These are phyloP conservation scores for Lepeophtheirus salmonis DNA, from an alignment of 1,140 invertebrate species.

Conservation along the genomic window DNA sequence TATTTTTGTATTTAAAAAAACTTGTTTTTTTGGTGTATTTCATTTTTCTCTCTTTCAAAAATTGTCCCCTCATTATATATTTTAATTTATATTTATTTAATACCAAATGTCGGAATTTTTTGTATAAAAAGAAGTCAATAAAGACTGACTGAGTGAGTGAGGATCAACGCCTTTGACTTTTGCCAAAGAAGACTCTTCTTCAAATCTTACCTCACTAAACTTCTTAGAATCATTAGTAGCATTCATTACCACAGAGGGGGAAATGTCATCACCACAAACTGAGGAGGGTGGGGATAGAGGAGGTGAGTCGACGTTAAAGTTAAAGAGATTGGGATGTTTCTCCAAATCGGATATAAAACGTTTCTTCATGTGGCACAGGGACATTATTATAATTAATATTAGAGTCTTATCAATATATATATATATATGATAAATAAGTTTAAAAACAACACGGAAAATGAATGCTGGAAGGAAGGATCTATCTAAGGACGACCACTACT, in stretches of 20 bases:
- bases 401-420: background rate
- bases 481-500: background rate
- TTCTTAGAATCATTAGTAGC: background rate
- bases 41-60: background rate
- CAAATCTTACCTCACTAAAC: background rate
- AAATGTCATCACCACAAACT: background rate
- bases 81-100: background rate
- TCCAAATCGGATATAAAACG: background rate
- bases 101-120: background rate
- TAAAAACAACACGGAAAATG: no score
- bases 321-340: background rate
- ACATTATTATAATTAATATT: background rate
- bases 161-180: no score
- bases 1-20: no score
- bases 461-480: no score
- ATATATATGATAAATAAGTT: background rate
- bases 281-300: background rate
- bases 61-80: background rate
- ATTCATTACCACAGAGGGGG: no score
- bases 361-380: background rate
- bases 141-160: no score
- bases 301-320: background rate
- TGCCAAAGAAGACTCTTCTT: background rate
- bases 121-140: no score
- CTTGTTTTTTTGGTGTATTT: no score